Evolutionary conservation across 2,888 invertebrate genomes (phyloP), one percentile per base, ranked within the genome.

Genomic region (Pantelozetes paolii): DNA sequence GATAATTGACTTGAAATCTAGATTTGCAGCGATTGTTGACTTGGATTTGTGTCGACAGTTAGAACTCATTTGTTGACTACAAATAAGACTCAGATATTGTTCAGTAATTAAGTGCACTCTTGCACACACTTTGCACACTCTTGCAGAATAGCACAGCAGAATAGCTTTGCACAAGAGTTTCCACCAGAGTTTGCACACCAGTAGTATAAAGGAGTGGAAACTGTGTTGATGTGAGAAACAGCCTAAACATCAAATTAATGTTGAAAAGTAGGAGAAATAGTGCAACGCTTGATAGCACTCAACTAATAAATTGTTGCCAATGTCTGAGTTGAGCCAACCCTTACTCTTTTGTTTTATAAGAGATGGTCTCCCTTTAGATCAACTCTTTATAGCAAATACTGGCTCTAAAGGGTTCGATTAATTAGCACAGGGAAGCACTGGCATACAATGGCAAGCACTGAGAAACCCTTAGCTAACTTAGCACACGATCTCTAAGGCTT

Each of bases 231-330:
- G 8, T 64, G 64, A 36, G 36, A 64, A 64, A 64, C 64, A 64
- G 64, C 32, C 36, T 64, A 64, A 64, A 36, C 64, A 64, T 64
- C 36, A 64, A 64, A 64, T 64, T 64, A 64, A 64, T 64, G 64
- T 64, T 64, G 64, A 64, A 64, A 64, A 64, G 64, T 32, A 18
- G 64, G 36, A 36, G 36, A 64, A 64, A 36, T 36, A 20, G 18
- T 64, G 36, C 2, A 64, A 64, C 64, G 64, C 64, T 64, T 64
- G 64, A 64, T 64, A 64, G 64, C 64, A 64, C 64, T 64, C 64
- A 64, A 64, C 64, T 64, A 64, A 64, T 64, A 64, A 64, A 64
- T 64, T 64, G 64, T 64, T 64, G 64, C 64, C 36, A 64, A 36
- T 64, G 15, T 64, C 13, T 64, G 64, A 11, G 26, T 28, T 28